These are phyloP conservation scores for Sebastes iracundus DNA, from an alignment of 2,797 vertebrate genomes.

Conservation along the genomic window DNA sequence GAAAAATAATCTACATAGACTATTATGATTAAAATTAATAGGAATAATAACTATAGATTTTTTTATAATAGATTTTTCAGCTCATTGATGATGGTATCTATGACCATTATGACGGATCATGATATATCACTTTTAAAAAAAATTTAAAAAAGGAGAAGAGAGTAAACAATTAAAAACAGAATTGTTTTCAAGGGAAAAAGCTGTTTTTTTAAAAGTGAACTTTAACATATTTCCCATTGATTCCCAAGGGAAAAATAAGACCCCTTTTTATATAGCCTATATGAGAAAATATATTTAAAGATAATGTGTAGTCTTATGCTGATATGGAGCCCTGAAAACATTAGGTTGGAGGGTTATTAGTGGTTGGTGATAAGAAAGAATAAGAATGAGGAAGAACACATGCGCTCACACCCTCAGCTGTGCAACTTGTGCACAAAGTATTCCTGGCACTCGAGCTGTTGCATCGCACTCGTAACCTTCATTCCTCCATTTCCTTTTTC, in stretches of 20 bases:
- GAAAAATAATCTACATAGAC: not conserved
- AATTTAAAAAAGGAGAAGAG: not conserved
- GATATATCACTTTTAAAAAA: too few species aligned
- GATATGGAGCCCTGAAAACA: not conserved
- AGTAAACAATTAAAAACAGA: not conserved
- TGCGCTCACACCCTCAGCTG: conserved; percentile 5
- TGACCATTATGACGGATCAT: too few species aligned
- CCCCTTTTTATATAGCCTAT: not conserved
- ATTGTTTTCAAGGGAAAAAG: not conserved
- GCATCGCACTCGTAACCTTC: conserved; percentile 47
- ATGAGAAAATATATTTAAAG: not conserved
- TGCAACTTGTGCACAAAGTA: conserved; percentile 36
- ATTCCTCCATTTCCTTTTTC: conserved; percentile 65
- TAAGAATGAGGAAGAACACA: conserved; percentile 10
- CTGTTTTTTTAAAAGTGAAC: not conserved
- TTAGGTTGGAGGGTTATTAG: not conserved
- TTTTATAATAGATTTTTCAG: too few species aligned
- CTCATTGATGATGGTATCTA: too few species aligned
- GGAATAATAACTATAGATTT: not conserved
- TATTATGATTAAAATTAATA: not conserved
- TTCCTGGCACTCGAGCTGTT: conserved; percentile 58
- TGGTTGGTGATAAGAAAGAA: conserved; percentile 16
- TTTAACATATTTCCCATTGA: not conserved
- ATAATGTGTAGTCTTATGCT: not conserved
- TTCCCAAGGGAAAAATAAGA: not conserved